A percentile compares a stretch with the other conserved stretches of the same genome.
phyloP scores from a whole-genome alignment of 2,888 invertebrate genomes.

The Quadriops clusia region DNA sequence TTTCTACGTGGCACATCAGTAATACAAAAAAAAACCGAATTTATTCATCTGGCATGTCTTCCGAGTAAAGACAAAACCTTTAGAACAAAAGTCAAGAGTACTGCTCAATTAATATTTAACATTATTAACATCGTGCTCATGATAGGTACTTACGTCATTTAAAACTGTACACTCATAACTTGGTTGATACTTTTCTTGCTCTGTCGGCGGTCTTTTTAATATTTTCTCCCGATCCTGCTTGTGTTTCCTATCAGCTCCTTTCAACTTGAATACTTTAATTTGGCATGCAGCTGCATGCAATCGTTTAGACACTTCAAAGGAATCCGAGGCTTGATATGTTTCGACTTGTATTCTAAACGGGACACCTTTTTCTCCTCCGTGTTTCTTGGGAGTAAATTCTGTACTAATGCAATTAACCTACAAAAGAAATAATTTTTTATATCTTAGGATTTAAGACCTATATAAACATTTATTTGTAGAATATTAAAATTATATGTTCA shows the following conservation, averaged over 20 bases:
- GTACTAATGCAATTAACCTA: slow-evolving; percentile 94
- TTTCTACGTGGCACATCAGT: too few species aligned
- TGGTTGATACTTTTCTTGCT: slow-evolving; percentile 88
- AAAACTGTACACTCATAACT: slow-evolving; percentile 93
- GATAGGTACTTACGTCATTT: slow-evolving; percentile 57
- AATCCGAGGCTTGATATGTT: slow-evolving; percentile 47
- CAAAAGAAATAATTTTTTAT: slow-evolving; percentile 17
- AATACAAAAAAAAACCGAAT: too few species aligned
- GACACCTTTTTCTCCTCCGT: slow-evolving; percentile 96
- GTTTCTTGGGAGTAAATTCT: slow-evolving; percentile 95
- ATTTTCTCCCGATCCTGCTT: slow-evolving; percentile 95
- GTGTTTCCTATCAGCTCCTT: slow-evolving; percentile 93
- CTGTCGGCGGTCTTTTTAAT: slow-evolving; percentile 66
- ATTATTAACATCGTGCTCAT: too few species aligned
- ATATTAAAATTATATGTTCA: too few species aligned
- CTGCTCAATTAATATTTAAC: too few species aligned
- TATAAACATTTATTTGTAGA: too few species aligned
- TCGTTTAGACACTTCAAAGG: slow-evolving; percentile 39
- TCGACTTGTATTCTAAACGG: slow-evolving; percentile 94
- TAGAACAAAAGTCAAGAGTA: too few species aligned
- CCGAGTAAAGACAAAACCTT: too few species aligned
- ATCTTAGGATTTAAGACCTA: too few species aligned
- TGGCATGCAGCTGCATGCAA: slow-evolving; percentile 92
- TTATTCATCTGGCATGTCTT: too few species aligned
- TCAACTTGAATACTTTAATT: slow-evolving; percentile 87